Evolutionary conservation across 2,888 invertebrate species (phyloP).

Genomic region (Drosophila glabriapex): DNA sequence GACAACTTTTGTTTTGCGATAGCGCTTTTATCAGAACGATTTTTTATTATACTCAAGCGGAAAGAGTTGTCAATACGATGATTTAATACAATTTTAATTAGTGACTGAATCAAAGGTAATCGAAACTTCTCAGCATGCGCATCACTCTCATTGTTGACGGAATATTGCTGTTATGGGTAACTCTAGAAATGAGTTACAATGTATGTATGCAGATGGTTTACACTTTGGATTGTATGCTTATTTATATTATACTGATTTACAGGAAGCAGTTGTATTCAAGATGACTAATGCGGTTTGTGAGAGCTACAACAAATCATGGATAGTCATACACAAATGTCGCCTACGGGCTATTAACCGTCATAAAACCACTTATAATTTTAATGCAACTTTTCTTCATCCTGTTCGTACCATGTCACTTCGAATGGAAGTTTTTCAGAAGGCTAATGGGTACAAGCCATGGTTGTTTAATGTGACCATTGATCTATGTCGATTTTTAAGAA

Average conservation of each 20-base stretch:
- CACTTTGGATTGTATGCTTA: background rate
- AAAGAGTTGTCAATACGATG: background rate
- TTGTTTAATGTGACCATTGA: conserved; percentile 7
- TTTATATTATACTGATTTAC: background rate
- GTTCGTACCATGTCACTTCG: background rate
- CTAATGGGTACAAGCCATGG: conserved; percentile 53
- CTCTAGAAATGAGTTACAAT: background rate
- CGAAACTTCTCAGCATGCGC: conserved; percentile 6
- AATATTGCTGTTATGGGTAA: background rate
- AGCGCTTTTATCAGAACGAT: background rate
- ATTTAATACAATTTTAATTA: background rate
- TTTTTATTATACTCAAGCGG: background rate
- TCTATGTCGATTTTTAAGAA: too few species aligned
- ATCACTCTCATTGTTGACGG: background rate
- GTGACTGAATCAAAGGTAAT: background rate
- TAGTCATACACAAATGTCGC: conserved; percentile 24
- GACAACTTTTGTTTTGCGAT: background rate
- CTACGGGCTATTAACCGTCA: too few species aligned
- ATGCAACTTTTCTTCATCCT: too few species aligned
- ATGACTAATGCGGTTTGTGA: conserved; percentile 42
- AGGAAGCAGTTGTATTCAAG: conserved; percentile 43
- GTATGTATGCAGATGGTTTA: background rate
- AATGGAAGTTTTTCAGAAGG: conserved; percentile 25
- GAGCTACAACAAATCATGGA: background rate
- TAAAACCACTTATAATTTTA: too few species aligned